Evolutionary conservation across 2,888 invertebrate species (phyloP).

Genomic region (Archips xylosteana): DNA sequence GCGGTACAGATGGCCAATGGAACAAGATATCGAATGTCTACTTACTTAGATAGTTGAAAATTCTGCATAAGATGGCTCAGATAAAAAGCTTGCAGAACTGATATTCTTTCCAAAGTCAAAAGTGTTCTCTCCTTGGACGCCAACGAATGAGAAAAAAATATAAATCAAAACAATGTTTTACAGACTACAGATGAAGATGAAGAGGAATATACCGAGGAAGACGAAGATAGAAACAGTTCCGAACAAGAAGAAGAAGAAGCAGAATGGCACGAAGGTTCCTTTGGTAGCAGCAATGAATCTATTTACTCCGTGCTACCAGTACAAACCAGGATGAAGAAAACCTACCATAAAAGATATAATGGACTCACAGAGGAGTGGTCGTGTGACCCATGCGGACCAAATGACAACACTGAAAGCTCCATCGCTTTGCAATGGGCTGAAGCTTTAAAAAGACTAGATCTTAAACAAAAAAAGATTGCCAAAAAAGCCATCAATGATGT

Average conservation of each 20-base stretch:
- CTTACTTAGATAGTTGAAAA: not conserved
- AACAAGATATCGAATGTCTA: not conserved
- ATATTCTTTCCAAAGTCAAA: not conserved
- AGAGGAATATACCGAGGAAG: not conserved
- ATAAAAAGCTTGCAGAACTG: not conserved
- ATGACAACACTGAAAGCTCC: not conserved
- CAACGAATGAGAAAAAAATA: not conserved
- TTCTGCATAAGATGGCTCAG: not conserved
- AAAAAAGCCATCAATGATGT: conserved; percentile 1
- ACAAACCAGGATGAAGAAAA: not conserved
- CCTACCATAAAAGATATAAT: not conserved
- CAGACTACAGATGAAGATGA: not conserved
- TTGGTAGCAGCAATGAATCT: not conserved
- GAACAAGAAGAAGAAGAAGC: not conserved
- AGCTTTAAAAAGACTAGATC: not conserved
- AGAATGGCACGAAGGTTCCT: not conserved
- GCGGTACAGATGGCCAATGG: not conserved
- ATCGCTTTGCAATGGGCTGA: not conserved
- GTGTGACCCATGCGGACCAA: not conserved
- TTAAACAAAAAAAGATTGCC: not conserved
- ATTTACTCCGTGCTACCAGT: not conserved
- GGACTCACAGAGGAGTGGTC: not conserved
- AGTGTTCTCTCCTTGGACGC: not conserved
- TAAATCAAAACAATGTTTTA: conserved; percentile 1
- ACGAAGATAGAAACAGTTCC: not conserved